Conservation (phyloP, 2,797 vertebrate genomes). For the Brachyalestes nurse region DNA sequence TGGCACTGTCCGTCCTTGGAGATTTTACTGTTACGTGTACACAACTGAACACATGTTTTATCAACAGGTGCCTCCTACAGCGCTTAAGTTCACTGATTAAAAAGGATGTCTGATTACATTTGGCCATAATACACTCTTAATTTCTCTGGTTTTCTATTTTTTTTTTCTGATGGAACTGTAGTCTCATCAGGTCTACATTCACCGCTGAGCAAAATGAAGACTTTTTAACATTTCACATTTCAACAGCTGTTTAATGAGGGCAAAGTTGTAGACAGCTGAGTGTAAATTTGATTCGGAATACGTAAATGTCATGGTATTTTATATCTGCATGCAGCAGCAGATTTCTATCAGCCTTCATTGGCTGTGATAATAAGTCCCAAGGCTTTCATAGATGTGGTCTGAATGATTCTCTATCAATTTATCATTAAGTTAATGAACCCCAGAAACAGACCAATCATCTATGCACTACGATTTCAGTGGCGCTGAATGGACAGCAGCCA, state of each 20-base stretch:
- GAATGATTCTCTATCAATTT: slow-evolving; percentile 53
- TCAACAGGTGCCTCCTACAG: no score
- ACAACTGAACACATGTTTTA: no score
- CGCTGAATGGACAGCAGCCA: background rate
- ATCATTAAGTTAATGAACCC: slow-evolving; percentile 52
- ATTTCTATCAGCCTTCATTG: slow-evolving; percentile 54
- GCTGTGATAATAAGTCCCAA: slow-evolving; percentile 49
- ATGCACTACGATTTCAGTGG: background rate
- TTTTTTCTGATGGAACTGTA: background rate
- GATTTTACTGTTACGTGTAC: no score
- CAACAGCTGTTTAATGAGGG: slow-evolving; percentile 46
- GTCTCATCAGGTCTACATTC: background rate
- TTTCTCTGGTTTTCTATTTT: no score
- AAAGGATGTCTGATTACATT: no score
- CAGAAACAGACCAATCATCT: slow-evolving; percentile 7
- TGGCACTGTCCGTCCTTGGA: no score
- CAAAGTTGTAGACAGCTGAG: slow-evolving; percentile 39
- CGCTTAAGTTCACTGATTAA: no score
- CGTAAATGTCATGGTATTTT: slow-evolving; percentile 58
- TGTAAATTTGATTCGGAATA: slow-evolving; percentile 45
- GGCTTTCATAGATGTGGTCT: slow-evolving; percentile 32
- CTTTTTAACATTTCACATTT: slow-evolving; percentile 34
- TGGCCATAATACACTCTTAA: no score
- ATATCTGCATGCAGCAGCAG: slow-evolving; percentile 57
- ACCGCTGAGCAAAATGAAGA: slow-evolving; percentile 1